Conservation (phyloP, 2,888 invertebrate species). For the Diachrysia chrysitis region DNA sequence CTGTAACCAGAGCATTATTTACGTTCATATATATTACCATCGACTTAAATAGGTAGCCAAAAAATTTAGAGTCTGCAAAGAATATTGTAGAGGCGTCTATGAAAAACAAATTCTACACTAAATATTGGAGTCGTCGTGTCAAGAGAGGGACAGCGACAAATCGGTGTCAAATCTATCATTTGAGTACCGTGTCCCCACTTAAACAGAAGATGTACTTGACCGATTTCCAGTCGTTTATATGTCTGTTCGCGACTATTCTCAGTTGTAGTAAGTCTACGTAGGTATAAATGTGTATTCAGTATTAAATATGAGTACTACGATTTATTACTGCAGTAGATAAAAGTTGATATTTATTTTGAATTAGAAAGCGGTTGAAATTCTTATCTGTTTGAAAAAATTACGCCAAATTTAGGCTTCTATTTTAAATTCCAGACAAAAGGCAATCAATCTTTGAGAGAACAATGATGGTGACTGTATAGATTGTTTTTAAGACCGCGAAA, state of each 20-base stretch:
- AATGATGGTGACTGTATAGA: too few relatives aligned
- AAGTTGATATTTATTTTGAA: too few relatives aligned
- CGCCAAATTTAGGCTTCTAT: too few relatives aligned
- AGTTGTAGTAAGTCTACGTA: background rate
- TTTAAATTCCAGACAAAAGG: too few relatives aligned
- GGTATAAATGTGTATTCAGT: background rate
- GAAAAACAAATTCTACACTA: background rate
- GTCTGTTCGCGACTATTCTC: background rate
- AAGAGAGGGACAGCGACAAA: constrained; percentile 16
- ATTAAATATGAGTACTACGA: background rate
- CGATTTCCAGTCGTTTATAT: constrained; percentile 26
- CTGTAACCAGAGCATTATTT: background rate
- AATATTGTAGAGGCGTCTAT: background rate
- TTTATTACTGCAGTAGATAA: too few relatives aligned
- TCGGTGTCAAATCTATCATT: constrained; percentile 36
- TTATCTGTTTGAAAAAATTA: too few relatives aligned
- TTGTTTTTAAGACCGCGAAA: too few relatives aligned
- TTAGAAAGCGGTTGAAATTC: too few relatives aligned
- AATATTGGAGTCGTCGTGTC: constrained; percentile 2
- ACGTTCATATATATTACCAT: background rate
- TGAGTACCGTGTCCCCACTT: constrained; percentile 19
- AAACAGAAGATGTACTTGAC: constrained; percentile 25
- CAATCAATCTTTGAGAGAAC: too few relatives aligned
- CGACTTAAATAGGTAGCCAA: background rate
- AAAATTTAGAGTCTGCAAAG: background rate